A percentile compares a stretch with the other conserved stretches of the same genome.
Conservation (phyloP, 2,797 vertebrate species). For the Peromyscus nudipes region DNA sequence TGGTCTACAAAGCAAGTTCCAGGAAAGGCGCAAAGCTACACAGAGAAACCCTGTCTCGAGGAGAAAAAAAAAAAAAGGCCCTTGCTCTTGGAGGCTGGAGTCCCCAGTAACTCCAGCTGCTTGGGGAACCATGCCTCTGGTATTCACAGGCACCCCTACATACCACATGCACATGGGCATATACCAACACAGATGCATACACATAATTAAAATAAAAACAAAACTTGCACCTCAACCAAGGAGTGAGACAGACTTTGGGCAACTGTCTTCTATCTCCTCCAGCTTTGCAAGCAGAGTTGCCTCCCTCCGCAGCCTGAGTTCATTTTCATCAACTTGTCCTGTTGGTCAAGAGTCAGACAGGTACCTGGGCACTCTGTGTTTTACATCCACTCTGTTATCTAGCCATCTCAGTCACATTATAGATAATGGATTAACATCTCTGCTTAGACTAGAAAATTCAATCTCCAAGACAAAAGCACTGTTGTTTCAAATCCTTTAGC, state of each 20-base stretch:
- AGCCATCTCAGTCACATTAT: background rate
- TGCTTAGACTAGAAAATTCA: constrained; percentile 28
- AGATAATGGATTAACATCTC: background rate
- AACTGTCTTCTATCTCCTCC: background rate
- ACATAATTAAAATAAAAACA: background rate
- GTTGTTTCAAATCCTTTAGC: background rate
- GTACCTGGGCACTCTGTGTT: background rate
- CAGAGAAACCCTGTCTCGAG: too few relatives aligned
- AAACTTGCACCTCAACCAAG: background rate
- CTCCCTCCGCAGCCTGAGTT: background rate
- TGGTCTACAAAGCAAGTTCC: too few relatives aligned
- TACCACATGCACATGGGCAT: background rate
- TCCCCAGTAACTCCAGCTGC: background rate
- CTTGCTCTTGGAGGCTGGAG: background rate
- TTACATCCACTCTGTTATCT: background rate
- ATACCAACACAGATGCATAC: background rate
- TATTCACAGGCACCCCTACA: too few relatives aligned
- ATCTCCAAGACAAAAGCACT: background rate
- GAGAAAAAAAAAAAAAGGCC: background rate
- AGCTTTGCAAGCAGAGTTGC: background rate
- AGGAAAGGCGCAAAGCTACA: too few relatives aligned
- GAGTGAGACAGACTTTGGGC: background rate
- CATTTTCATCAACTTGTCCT: background rate
- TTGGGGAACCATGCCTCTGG: background rate
- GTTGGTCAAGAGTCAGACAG: background rate